phyloP scores from a whole-genome alignment of 2,113 vertebrate genomes.

The Ailurus styani region DNA sequence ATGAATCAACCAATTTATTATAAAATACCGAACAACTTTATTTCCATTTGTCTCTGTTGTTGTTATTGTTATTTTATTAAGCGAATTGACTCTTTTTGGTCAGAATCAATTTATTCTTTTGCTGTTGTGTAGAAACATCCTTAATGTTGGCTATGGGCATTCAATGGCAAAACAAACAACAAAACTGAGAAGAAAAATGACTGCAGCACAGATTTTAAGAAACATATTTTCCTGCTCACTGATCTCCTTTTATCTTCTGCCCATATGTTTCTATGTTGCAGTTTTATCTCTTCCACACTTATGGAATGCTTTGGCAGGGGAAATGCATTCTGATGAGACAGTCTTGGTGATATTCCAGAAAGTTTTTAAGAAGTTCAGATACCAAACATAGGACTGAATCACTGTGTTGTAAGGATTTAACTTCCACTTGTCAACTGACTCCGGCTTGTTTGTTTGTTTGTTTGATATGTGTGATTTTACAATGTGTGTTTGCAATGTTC shows the following conservation, averaged over 20 bases:
- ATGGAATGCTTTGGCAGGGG: conserved; percentile 13
- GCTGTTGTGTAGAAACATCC: conserved; percentile 50
- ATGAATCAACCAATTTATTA: neutral
- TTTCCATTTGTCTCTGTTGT: neutral
- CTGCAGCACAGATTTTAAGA: conserved; percentile 69
- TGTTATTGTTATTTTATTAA: conserved; percentile 11
- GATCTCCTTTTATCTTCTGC: conserved; percentile 51
- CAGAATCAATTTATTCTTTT: conserved; percentile 48
- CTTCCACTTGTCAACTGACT: neutral
- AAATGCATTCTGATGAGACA: conserved; percentile 14
- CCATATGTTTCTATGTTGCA: conserved; percentile 26
- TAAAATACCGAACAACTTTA: conserved; percentile 10
- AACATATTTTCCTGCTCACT: conserved; percentile 73
- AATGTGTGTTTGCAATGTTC: neutral
- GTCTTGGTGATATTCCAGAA: conserved; percentile 2
- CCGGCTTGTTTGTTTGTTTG: conserved; percentile 10
- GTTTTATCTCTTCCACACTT: conserved; percentile 63
- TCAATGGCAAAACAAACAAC: conserved; percentile 66
- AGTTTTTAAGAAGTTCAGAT: conserved; percentile 36
- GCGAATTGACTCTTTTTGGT: conserved; percentile 18
- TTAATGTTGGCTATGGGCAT: conserved; percentile 61
- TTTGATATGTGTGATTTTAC: neutral
- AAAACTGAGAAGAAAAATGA: conserved; percentile 73
- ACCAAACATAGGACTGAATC: conserved; percentile 1
- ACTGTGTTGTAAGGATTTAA: neutral